phyloP scores from a whole-genome alignment of 2,888 invertebrate species.

The Rhodophaea formosa region DNA sequence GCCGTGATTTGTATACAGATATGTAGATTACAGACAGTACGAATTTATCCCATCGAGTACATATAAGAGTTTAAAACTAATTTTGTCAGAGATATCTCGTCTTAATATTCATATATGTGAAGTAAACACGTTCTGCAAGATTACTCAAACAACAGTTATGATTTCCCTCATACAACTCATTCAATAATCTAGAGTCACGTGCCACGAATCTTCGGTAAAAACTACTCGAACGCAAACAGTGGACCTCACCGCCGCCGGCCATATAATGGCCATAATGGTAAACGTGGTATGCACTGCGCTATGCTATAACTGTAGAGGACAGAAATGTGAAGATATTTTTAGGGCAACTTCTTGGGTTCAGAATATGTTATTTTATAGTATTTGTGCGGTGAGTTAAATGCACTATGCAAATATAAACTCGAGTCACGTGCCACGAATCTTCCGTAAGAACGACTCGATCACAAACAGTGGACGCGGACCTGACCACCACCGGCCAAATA shows the following conservation, averaged over 20 bases:
- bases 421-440: not conserved
- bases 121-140: not conserved
- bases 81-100: not conserved
- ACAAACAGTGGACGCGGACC: not conserved
- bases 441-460: not conserved
- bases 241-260: conserved; percentile 2
- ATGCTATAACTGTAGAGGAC: not conserved
- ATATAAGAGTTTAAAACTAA: not conserved
- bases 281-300: conserved; percentile 31
- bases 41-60: too few species aligned
- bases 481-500: not conserved
- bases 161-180: not conserved
- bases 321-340: not conserved
- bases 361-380: too few species aligned
- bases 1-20: too few species aligned
- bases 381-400: too few species aligned
- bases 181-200: not conserved
- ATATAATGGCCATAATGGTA: conserved; percentile 24
- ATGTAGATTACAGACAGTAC: too few species aligned
- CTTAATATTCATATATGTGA: not conserved
- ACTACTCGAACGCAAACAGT: conserved; percentile 2
- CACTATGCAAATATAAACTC: not conserved
- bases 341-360: not conserved
- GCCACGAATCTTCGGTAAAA: not conserved
- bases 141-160: not conserved